Evolutionary conservation across 2,888 invertebrate species (phyloP).

Genomic region (Thymelicus sylvestris): DNA sequence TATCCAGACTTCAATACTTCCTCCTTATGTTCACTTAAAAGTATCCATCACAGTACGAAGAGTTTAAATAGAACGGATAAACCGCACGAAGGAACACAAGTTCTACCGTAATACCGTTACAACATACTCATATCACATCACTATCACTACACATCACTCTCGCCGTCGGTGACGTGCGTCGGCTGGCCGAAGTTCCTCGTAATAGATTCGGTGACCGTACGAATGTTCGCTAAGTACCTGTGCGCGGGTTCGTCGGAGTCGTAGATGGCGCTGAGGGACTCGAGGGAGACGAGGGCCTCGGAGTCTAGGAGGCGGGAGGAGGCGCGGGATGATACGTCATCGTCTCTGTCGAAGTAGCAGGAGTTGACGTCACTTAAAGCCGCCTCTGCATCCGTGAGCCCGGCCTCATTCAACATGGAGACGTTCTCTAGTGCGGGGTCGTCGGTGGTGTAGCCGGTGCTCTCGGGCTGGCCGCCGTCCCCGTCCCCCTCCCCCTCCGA

Average conservation of each 20-base stretch:
- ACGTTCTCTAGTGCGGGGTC: conserved; percentile 94
- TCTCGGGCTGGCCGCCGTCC: conserved; percentile 84
- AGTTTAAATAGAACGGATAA: conserved; percentile 10
- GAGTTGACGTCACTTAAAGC: conserved; percentile 95
- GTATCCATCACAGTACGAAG: conserved; percentile 20
- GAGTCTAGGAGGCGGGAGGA: conserved; percentile 92
- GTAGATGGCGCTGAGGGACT: conserved; percentile 93
- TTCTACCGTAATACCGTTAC: conserved; percentile 1
- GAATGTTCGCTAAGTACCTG: conserved; percentile 89
- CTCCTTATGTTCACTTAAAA: neutral
- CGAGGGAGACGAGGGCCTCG: conserved; percentile 90
- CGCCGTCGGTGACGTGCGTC: conserved; percentile 86
- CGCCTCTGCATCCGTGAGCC: conserved; percentile 94
- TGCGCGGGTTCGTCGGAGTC: conserved; percentile 88
- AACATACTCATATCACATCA: conserved; percentile 34
- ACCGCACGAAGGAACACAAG: conserved; percentile 17
- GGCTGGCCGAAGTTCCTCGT: conserved; percentile 91
- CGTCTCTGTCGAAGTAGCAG: conserved; percentile 89
- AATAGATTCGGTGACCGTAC: conserved; percentile 90
- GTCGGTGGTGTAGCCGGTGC: conserved; percentile 94
- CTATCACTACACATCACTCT: conserved; percentile 85
- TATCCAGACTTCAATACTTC: conserved; percentile 2
- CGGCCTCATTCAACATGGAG: conserved; percentile 93
- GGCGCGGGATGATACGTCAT: conserved; percentile 93
- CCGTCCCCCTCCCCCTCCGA: conserved; percentile 84